A percentile compares a stretch with the other conserved stretches of the same genome.
Evolutionary conservation across 2,888 invertebrate genomes (phyloP).

Genomic region (Carterocephalus palaemon): DNA sequence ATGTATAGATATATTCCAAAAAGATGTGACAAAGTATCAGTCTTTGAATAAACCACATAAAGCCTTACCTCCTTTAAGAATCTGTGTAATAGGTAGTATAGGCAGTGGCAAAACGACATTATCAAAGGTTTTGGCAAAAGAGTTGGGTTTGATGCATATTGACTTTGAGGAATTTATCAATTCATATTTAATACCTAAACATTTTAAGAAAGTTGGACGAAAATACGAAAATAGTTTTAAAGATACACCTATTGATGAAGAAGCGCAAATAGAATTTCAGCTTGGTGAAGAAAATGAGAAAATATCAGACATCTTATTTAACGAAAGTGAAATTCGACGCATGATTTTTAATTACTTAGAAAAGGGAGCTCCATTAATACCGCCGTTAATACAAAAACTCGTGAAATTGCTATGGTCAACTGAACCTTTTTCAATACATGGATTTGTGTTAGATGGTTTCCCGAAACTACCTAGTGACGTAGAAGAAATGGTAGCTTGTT

Average conservation of each 20-base stretch:
- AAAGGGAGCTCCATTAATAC: slow-evolving; percentile 64
- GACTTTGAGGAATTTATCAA: slow-evolving; percentile 67
- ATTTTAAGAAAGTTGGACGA: slow-evolving; percentile 67
- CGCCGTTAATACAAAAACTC: slow-evolving; percentile 61
- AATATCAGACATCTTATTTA: slow-evolving; percentile 50
- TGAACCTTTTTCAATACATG: slow-evolving; percentile 64
- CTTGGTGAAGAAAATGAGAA: slow-evolving; percentile 58
- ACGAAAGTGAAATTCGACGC: slow-evolving; percentile 57
- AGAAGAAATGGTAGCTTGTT: slow-evolving; percentile 68
- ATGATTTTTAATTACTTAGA: slow-evolving; percentile 71
- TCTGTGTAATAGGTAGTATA: slow-evolving; percentile 78
- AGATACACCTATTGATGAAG: slow-evolving; percentile 52
- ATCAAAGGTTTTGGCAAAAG: slow-evolving; percentile 69
- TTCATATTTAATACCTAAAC: slow-evolving; percentile 54
- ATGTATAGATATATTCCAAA: slow-evolving; percentile 69
- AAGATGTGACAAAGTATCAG: slow-evolving; percentile 70
- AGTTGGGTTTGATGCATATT: slow-evolving; percentile 75
- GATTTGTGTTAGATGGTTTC: slow-evolving; percentile 81
- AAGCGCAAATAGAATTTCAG: slow-evolving; percentile 54
- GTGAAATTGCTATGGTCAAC: slow-evolving; percentile 74
- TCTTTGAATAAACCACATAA: slow-evolving; percentile 60
- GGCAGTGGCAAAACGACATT: slow-evolving; percentile 77
- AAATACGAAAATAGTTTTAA: slow-evolving; percentile 62
- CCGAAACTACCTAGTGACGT: slow-evolving; percentile 78
- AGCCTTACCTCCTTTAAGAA: slow-evolving; percentile 69